Conservation (phyloP, 2,797 vertebrate genomes). For the Channallabes apus region DNA sequence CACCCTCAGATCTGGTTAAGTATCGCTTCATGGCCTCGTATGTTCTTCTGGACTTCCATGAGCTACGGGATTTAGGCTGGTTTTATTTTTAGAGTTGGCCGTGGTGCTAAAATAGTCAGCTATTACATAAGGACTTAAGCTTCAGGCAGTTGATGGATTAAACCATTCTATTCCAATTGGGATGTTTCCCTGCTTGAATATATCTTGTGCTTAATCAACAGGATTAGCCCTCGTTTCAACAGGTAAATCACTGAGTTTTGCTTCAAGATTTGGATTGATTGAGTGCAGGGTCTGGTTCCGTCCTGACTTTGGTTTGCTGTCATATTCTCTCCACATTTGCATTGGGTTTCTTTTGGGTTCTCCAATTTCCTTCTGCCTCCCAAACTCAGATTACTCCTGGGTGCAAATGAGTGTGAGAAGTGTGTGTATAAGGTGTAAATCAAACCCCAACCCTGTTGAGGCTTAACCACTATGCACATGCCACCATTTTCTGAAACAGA, state of each 20-base stretch:
- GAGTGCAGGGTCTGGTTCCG: no score
- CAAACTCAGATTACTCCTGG: not conserved
- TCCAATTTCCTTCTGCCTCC: not conserved
- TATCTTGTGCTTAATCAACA: not conserved
- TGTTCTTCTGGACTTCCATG: not conserved
- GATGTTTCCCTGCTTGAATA: not conserved
- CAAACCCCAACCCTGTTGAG: no score
- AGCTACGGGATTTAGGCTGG: not conserved
- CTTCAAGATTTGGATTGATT: no score
- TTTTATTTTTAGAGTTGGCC: slow-evolving; percentile 13
- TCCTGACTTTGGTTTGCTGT: not conserved
- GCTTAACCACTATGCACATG: no score
- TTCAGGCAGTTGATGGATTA: not conserved
- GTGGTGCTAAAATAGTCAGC: not conserved
- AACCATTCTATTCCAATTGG: no score
- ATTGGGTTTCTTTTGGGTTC: not conserved
- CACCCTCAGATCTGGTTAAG: slow-evolving; percentile 24
- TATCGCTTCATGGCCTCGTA: not conserved
- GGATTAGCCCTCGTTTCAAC: not conserved
- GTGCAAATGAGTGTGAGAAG: not conserved
- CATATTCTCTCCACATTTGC: not conserved
- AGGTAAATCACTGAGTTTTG: not conserved
- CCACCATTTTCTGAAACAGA: not conserved
- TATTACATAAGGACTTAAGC: not conserved
- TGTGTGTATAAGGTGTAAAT: not conserved